Evolutionary conservation across 2,113 vertebrate genomes (phyloP), one percentile per base, ranked within the genome.

Genomic region (Papio anubis): DNA sequence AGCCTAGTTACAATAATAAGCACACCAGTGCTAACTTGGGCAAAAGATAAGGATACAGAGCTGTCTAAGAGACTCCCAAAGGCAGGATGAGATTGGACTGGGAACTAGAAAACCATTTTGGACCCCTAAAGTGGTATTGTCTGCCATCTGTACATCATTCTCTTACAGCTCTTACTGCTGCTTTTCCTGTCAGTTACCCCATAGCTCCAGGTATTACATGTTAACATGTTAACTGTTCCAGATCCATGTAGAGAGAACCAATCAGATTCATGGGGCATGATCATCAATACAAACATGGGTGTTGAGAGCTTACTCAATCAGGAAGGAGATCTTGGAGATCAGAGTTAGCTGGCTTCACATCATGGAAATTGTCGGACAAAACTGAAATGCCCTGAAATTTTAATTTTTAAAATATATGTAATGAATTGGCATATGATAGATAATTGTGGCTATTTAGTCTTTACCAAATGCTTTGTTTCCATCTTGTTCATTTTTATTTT

Each of bases 361-460:
- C 55, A 73, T n/a, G 93, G 40, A 57, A 88, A 18, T 30, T 76
- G 40, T 84, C 86, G 72, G 2, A 57, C 45, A 88, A 61, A 55
- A 78, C 10, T 21, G 2, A 95, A 72, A 82, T 82, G 50, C 17
- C 64, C 61, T 45, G 35, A 50, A 90, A 66, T 40, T 88, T 95
- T 94, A 59, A 13, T 84, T 78, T 79, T 61, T 73, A 8, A 97
- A 89, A 55, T 94, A 96, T 40, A 68, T 82, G 3, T 79, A 55
- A 85, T 48, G 27, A 40, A 79, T 89, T 90, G 38, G 55, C 61
- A 68, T 68, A 38, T 40, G 73, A 23, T 35, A 61, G 35, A 48
- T 84, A 66, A 76, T 96, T 91, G 52, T 68, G 55, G n/a, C 55
- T 78, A 73, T 3, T 79, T 70, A 21, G 8, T 73, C 32, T 70